Evolutionary conservation across 2,888 invertebrate genomes (phyloP).

Genomic region (Diaperis boleti): DNA sequence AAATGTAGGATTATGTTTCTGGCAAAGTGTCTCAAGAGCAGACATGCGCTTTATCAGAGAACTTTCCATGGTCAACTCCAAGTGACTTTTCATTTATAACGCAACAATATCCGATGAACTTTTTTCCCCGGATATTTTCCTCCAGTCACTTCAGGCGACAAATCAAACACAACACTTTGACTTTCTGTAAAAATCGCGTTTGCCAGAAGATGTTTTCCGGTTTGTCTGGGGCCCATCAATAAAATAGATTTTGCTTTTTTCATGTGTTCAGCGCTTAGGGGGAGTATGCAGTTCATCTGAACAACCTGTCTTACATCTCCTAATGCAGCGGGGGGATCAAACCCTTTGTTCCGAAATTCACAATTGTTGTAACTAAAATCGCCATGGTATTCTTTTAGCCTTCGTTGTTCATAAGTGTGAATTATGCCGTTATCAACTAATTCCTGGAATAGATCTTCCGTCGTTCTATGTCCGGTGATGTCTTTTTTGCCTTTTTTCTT

Average conservation of each 20-base stretch:
- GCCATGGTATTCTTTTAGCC: slow-evolving; percentile 75
- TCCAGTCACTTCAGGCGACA: slow-evolving; percentile 77
- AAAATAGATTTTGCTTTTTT: slow-evolving; percentile 72
- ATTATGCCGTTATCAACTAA: slow-evolving; percentile 79
- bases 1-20: too few relatives aligned
- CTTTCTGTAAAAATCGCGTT: slow-evolving; percentile 82
- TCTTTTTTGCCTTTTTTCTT: slow-evolving; percentile 71
- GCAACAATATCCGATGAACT: slow-evolving; percentile 41
- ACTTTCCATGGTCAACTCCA: too few relatives aligned
- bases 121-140: slow-evolving; percentile 78
- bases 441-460: slow-evolving; percentile 78
- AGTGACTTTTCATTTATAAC: neutral
- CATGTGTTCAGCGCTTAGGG: slow-evolving; percentile 67
- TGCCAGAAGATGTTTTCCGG: slow-evolving; percentile 79
- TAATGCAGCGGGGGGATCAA: slow-evolving; percentile 69
- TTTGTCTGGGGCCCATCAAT: slow-evolving; percentile 77
- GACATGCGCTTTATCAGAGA: too few relatives aligned
- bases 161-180: slow-evolving; percentile 80
- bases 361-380: slow-evolving; percentile 72
- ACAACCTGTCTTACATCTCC: slow-evolving; percentile 74
- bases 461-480: slow-evolving; percentile 71
- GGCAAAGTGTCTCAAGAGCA: too few relatives aligned
- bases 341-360: slow-evolving; percentile 50
- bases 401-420: slow-evolving; percentile 67
- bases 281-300: slow-evolving; percentile 72